Base-by-base conservation (phyloP, 2,113 vertebrate species). In the Cebidichthys violaceus region DNA sequence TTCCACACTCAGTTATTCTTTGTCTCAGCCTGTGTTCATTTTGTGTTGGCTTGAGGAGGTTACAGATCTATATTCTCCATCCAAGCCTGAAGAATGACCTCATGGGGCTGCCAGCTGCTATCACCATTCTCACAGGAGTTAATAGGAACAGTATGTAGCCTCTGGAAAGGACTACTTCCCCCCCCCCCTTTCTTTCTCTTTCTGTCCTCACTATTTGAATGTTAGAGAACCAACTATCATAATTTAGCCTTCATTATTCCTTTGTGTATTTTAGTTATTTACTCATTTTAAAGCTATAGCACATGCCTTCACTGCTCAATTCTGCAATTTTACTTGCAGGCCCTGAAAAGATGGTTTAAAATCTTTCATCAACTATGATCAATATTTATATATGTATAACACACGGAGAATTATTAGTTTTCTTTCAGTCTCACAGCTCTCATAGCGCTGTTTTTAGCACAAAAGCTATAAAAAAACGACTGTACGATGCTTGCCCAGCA, bases 111-210 rank as follows among this genome's bases (percentile, higher is more conserved):
- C 73, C 90, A 91, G 92, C 87, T 88, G 86, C 93, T 90, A 87
- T 92, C 86, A 76, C 88, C 81, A 68, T 86, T 82, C 89, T 87
- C 71, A 64, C 88, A 89, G 81, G 79, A 92, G 88, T 87, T 95
- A 95, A 95, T 95, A 78, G 86, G 90, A 96, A 95, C 93, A 94
- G 57, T 72, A 87, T 95, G 94, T 82, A 88, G 89, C 74, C 77
- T 85, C 81, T 92, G 89, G 90, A 90, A 87, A 70, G 52, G 43
- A 76, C 72, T 66, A 0, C 13, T 24, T 55, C 75, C 39, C 31
- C 6, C 33, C 33, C 31, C 61, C 24, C 79, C 47, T 67, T 85
- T 79, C 75, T 70, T 70, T 73, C 41, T 72, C 66, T 79, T 62
- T 78, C 66, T 83, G 57, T 79, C 68, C 64, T 69, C 43, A 27